Percentiles rank a stretch among this genome's conserved stretches.
Evolutionary conservation across 2,888 invertebrate species (phyloP).

Genomic region (Scaptomyza tumidula): DNA sequence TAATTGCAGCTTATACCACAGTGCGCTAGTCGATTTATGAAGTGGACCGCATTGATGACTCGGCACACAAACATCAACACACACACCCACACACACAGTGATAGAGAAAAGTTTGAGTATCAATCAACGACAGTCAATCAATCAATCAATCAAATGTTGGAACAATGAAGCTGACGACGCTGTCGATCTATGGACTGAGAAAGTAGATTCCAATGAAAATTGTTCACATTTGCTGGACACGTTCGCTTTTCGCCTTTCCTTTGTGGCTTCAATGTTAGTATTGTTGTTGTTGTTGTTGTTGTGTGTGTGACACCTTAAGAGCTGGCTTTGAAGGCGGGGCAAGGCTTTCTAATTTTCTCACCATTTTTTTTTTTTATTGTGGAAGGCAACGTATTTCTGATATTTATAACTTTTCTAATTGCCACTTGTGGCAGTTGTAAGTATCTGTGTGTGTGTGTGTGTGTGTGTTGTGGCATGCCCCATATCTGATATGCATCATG

Average conservation of each 20-base stretch:
- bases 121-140: constrained; percentile 71
- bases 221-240: constrained; percentile 25
- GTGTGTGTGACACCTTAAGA: constrained; percentile 30
- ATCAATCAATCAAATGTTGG: constrained; percentile 63
- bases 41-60: constrained; percentile 60
- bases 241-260: constrained; percentile 1
- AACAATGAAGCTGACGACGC: constrained; percentile 50
- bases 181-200: constrained; percentile 10
- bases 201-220: constrained; percentile 35
- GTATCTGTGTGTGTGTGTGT: not conserved
- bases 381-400: constrained; percentile 21
- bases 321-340: constrained; percentile 5
- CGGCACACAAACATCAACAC: constrained; percentile 36
- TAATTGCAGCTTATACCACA: constrained; percentile 21
- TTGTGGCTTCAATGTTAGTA: constrained; percentile 5
- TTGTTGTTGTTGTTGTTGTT: constrained; percentile 10
- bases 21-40: constrained; percentile 41
- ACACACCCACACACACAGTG: constrained; percentile 13
- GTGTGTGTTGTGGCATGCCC: not conserved
- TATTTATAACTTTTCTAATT: constrained; percentile 42
- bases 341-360: constrained; percentile 8
- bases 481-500: constrained; percentile 17
- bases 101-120: constrained; percentile 62
- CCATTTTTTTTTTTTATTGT: constrained; percentile 12
- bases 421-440: constrained; percentile 16